A percentile compares a stretch with the other conserved stretches of the same genome.
phyloP scores from a whole-genome alignment of 35 echinoderm and acorn worm species.

The Lytechinus variegatus region DNA sequence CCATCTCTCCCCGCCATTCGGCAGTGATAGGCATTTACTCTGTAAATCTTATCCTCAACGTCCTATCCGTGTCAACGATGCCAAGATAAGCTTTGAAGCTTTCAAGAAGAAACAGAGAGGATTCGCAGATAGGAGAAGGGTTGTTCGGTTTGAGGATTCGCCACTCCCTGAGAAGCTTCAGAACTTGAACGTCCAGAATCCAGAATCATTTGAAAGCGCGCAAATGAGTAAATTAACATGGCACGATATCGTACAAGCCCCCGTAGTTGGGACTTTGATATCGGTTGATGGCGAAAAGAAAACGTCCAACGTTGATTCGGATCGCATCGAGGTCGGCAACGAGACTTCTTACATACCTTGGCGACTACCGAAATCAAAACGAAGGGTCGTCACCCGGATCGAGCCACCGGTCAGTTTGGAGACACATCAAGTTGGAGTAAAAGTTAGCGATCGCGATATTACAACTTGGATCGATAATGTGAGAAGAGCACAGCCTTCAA shows the following conservation, averaged over 20 bases:
- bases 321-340: background rate
- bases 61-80: background rate
- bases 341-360: background rate
- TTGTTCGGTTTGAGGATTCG: constrained; percentile 18
- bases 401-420: background rate
- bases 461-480: constrained; percentile 30
- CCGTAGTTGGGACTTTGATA: background rate
- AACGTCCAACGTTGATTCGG: background rate
- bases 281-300: background rate
- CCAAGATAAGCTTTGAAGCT: background rate
- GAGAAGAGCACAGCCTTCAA: background rate
- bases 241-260: constrained; percentile 38
- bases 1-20: background rate
- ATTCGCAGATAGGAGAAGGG: background rate
- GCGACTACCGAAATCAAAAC: background rate
- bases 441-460: background rate
- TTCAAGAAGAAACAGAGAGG: background rate
- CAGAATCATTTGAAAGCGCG: too few species aligned
- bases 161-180: constrained; percentile 13
- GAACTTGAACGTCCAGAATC: background rate
- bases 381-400: background rate
- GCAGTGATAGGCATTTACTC: background rate
- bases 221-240: constrained; percentile 36
- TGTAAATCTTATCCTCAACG: background rate
- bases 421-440: background rate